Conservation (phyloP, 2,888 invertebrate genomes). For the Anoplius nigerrimus region DNA sequence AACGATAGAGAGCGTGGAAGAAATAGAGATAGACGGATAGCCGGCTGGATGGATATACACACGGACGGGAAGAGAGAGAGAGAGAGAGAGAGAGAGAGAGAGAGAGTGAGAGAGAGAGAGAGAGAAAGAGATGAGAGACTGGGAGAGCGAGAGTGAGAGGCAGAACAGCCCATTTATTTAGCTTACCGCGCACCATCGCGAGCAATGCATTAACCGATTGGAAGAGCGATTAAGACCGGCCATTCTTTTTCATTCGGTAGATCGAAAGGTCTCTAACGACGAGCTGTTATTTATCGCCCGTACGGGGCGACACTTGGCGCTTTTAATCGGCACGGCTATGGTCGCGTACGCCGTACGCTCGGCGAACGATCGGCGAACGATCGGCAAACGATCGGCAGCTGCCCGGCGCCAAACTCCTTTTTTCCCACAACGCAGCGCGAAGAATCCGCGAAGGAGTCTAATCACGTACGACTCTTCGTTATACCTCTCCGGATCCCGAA, state of each 20-base stretch:
- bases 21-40: no score
- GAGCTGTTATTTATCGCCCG: conserved; percentile 48
- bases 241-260: conserved; percentile 55
- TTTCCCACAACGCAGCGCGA: no score
- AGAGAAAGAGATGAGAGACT: no score
- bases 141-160: conserved; percentile 20
- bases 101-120: conserved; percentile 24
- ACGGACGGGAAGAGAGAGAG: neutral
- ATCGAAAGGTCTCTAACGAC: conserved; percentile 53
- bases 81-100: conserved; percentile 19
- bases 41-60: neutral
- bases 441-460: no score
- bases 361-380: conserved; percentile 14
- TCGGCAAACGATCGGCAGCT: neutral
- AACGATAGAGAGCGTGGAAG: neutral
- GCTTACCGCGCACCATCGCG: conserved; percentile 48
- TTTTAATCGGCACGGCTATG: conserved; percentile 48
- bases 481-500: no score
- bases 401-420: no score
- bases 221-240: conserved; percentile 56
- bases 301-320: conserved; percentile 40
- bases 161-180: conserved; percentile 50
- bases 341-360: conserved; percentile 7
- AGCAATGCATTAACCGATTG: conserved; percentile 58
- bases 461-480: no score